Evolutionary conservation across 2,797 vertebrate genomes (phyloP), one percentile per base, ranked within the genome.

Genomic region (Numenius phaeopus): DNA sequence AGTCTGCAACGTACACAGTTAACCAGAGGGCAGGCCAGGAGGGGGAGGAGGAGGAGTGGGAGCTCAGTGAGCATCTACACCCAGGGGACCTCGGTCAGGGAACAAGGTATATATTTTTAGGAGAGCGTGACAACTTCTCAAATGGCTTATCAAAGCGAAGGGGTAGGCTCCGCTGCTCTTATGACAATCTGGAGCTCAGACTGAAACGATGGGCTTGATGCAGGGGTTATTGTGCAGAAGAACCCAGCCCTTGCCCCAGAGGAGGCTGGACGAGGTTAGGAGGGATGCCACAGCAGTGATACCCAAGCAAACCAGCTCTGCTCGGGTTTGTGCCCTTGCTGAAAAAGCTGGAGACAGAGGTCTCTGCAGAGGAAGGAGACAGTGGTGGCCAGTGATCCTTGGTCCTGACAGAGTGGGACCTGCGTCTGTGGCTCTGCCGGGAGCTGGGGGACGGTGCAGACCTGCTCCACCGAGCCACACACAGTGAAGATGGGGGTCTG

Each of bases 1-100:
- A 95, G 84, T n/a, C 52, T 66, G 59, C 72, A 96, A 92, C 23
- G 37, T 85, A 92, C 73, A 94, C 55, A 85, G 76, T 67, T 86
- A 97, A 95, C 82, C 84, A 91, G 84, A 75, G 79, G 65, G 67
- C 78, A 94, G 40, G 57, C 44, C 16, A 72, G 73, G 55, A 90
- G 83, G 42, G 22, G 91, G 76, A 44, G 76, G 69, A 87, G 78
- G 80, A 96, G 83, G 46, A 95, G 54, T 72, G 80, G 90, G 86
- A 85, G 69, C 66, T 89, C 83, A 57, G 52, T 14, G 65, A 87
- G 44, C 75, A 90, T 80, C 84, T 80, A 58, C 54, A 90, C 62
- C 61, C 47, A 83, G 40, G 26, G 44, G 65, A 96, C 66, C 57
- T 54, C 0, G 0, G 44, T 37, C 20, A 21, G 18, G 37, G 65